Evolutionary conservation across 2,888 invertebrate genomes (phyloP), one percentile per base, ranked within the genome.

Genomic region (Chloroclysta siterata): DNA sequence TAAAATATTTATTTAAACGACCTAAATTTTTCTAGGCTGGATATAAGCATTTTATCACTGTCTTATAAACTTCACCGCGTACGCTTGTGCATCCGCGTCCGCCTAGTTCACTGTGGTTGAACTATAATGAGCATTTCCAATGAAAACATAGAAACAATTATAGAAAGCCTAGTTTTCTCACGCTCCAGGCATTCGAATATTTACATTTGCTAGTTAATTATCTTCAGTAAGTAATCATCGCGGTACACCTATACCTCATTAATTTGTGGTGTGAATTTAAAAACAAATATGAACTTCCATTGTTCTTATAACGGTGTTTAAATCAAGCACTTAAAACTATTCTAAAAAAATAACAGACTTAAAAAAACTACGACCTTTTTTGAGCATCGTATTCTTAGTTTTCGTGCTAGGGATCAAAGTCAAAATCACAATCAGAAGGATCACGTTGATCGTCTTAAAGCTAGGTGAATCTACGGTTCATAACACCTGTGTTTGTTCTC

Each of bases 141-240:
- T 33, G 42, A 47, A 60, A 55, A 42, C 53, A 22, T 53, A 51
- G 54, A 53, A 50, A 63, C 47, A n/a, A 44, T 33, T 64, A 60
- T 46, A 47, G 60, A 60, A 65, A 64, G 63, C 41, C 14, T 59
- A 47, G 51, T 39, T 13, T 65, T 60, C 65, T 50, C 65, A 65
- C 65, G 65, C 48, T 60, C 57, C 36, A 22, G 36, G 29, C 41
- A 48, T 60, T 60, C 39, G 46, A 46, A 59, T 52, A 15, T 41
- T 3, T 22, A 22, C 15, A 17, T 22, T 59, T 33, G 33, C 8
- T 59, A 47, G 39, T 42, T 46, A 47, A 5, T 42, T 41, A 39
- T 39, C 39, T 17, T 14, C 7, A 46, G 15, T 46, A 46, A 10
- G n/a, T 44, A 41, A 41, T 41, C 5, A 5, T 42, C 4, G 13